Evolutionary conservation across 2,888 invertebrate species (phyloP).

Genomic region (Leucophora obtusa): DNA sequence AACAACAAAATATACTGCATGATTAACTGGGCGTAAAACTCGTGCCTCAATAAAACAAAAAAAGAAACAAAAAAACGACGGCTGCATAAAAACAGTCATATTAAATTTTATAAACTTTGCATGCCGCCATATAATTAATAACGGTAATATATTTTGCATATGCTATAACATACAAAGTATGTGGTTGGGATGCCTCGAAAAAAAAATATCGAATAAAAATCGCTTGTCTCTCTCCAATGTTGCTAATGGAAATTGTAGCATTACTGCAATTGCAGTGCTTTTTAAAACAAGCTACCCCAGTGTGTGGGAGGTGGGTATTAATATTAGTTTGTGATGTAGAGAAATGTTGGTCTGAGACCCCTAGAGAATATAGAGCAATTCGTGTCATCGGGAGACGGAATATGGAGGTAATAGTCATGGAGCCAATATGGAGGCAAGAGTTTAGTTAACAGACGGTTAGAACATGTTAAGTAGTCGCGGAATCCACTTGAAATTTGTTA

Average conservation of each 20-base stretch:
- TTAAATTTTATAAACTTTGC: conserved; percentile 66
- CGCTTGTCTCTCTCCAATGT: not conserved
- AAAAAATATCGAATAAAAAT: conserved; percentile 5
- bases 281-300: too few species aligned
- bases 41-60: conserved; percentile 45
- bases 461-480: too few species aligned
- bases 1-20: conserved; percentile 18
- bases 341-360: too few species aligned
- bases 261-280: too few species aligned
- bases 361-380: too few species aligned
- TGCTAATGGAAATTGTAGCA: not conserved
- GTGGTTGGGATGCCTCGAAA: conserved; percentile 35
- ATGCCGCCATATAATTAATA: conserved; percentile 69
- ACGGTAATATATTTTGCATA: conserved; percentile 68
- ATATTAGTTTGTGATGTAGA: too few species aligned
- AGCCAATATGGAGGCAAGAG: too few species aligned
- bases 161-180: conserved; percentile 26
- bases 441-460: too few species aligned
- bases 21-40: conserved; percentile 64
- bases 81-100: conserved; percentile 32
- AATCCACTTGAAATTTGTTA: too few species aligned
- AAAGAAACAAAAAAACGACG: conserved; percentile 12
- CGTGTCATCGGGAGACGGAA: too few species aligned
- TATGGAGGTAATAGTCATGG: too few species aligned
- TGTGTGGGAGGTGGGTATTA: too few species aligned